These are phyloP conservation scores for Pantherophis vulpinus DNA, from an alignment of 2,797 vertebrate species.

Conservation along the genomic window DNA sequence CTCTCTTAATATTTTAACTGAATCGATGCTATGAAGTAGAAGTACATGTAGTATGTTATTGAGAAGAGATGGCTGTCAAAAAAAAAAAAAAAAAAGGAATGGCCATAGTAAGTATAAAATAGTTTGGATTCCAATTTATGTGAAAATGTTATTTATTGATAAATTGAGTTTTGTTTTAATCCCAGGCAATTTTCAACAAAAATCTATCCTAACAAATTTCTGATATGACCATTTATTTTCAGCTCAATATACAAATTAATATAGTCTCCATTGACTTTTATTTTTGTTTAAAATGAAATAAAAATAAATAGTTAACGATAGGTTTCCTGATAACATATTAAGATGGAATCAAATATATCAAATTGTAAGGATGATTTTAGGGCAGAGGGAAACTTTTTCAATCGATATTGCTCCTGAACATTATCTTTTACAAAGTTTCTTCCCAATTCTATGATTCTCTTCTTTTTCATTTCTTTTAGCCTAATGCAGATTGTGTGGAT, in stretches of 20 bases:
- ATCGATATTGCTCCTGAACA: background rate
- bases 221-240: background rate
- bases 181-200: background rate
- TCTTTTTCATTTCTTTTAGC: constrained; percentile 66
- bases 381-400: background rate
- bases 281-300: background rate
- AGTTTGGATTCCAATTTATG: background rate
- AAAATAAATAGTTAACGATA: background rate
- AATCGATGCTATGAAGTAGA: background rate
- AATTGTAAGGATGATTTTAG: background rate
- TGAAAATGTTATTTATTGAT: background rate
- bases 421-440: constrained; percentile 9
- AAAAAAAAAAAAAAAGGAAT: background rate
- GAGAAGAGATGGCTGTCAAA: background rate
- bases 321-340: background rate
- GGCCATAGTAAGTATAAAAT: background rate
- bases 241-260: background rate
- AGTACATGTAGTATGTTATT: background rate
- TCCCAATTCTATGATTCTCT: background rate
- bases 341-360: background rate
- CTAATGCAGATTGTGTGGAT: constrained; percentile 87
- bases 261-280: background rate
- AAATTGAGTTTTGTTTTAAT: background rate
- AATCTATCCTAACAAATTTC: background rate
- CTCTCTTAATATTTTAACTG: background rate